Evolutionary conservation across 2,888 invertebrate genomes (phyloP).

Genomic region (Strigamia crassipes): DNA sequence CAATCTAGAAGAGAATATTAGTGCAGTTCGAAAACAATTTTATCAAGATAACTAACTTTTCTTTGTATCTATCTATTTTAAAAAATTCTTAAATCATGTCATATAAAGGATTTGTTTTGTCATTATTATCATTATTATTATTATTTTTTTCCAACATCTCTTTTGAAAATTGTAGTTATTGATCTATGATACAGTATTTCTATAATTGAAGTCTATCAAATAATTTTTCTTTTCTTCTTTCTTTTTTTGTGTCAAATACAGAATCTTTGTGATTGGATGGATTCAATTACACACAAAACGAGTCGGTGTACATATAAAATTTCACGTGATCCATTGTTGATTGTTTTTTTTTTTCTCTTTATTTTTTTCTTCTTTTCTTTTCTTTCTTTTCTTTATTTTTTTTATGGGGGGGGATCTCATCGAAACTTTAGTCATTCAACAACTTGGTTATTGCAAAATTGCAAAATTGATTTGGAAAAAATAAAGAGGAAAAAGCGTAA

Average conservation of each 20-base stretch:
- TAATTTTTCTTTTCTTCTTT: background rate
- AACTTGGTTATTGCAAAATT: slow-evolving; percentile 22
- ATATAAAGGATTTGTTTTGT: background rate
- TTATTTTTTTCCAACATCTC: background rate
- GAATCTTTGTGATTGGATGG: slow-evolving; percentile 27
- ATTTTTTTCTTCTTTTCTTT: background rate
- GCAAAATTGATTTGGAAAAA: slow-evolving; percentile 5
- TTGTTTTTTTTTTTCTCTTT: background rate
- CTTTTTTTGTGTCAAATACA: background rate
- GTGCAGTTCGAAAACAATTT: too few relatives aligned
- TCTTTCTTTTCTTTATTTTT: background rate
- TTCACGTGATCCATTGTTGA: slow-evolving; percentile 25
- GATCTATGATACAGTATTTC: background rate
- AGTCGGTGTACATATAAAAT: slow-evolving; percentile 16
- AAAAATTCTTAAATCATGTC: too few relatives aligned
- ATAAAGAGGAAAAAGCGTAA: background rate
- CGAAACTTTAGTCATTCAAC: background rate
- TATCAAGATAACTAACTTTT: too few relatives aligned
- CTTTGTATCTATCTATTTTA: background rate
- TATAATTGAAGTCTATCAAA: slow-evolving; percentile 14
- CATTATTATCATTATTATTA: background rate
- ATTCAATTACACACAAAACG: slow-evolving; percentile 22
- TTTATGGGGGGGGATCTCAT: background rate
- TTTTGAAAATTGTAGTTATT: background rate
- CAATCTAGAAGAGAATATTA: too few relatives aligned